Base-by-base conservation (phyloP, 2,113 vertebrate species). In the Alethe diademata region DNA sequence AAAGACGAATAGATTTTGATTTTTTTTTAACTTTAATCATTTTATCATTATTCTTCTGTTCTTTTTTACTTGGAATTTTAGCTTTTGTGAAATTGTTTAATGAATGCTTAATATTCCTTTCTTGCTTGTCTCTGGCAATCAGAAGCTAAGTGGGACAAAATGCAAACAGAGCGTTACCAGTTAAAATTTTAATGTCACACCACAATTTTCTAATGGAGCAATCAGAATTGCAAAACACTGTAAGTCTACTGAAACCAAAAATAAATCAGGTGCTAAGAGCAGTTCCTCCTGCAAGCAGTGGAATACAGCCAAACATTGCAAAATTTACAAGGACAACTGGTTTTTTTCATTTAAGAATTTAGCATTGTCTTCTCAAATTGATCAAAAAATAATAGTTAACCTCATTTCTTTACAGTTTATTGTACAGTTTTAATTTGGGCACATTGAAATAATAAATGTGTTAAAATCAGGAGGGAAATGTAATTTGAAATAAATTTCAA, bases 111-210 rank as follows among this genome's bases (percentile, higher is more conserved):
- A 69, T 92, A 95, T 79, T 91, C 93, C 82, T 96, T 88, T 67
- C 78, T 88, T 92, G 26, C 42, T 90, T 50, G 1, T 92, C 67
- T 93, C 50, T 84, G 60, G 66, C 69, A 94, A 93, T 82, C 74
- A 80, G 74, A 93, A 92, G 69, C 48, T 95, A 95, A 97, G 91
- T 91, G 92, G 89, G 89, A 96, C 91, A 96, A 97, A 97, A 96
- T 86, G 94, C 85, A 96, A 97, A 96, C 92, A 96, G 92, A 94
- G 38, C 35, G 84, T 76, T 92, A 82, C 87, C 81, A 7, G 0
- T 93, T 98, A 95, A 97, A 97, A 97, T 95, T 96, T 97, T 96
- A 96, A 96, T 97, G 85, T 51, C 90, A 90, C 84, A 90, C 97
- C 93, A 94, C 95, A 95, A 90, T 97, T 97, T 97, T 95, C 95